Base-by-base conservation (phyloP, 2,888 invertebrate genomes). In the Cartodere bifasciata region DNA sequence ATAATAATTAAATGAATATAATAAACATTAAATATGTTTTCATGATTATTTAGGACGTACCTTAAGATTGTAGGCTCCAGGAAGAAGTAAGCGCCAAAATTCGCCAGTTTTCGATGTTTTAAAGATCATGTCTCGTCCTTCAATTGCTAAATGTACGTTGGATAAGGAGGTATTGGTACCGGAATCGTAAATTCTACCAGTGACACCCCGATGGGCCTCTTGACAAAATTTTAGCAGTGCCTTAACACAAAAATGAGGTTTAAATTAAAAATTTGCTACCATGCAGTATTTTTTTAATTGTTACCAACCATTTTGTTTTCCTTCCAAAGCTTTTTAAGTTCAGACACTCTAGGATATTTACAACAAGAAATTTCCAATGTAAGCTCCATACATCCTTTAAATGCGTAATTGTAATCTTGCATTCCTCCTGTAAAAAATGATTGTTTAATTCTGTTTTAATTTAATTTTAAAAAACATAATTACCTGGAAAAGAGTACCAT, bases 391-490 rank as follows among this genome's bases (percentile, higher is more conserved):
- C 72, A 72, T 4, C 75, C 75, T 40, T 67, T 68, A 51, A 62
- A 60, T 10, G 69, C 64, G 48, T 78, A 78, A 52, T 75, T 75
- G 52, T 72, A 77, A 52, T 78, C 77, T 51, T 75, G 75, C 75
- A 77, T 76, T 15, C 58, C 55, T 30, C 73, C 73, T 52, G 27
- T 14, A 43, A 42, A 5, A 28, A 28, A 32, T 13, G 4, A 5
- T n/a, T n/a, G n/a, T n/a, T n/a, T n/a, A n/a, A n/a, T n/a, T n/a
- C n/a, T 11, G 3, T 24, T 9, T n/a, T 23, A 23, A 10, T n/a
- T 23, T n/a, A 10, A 23, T 23, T n/a, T n/a, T n/a, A n/a, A n/a
- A n/a, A n/a, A n/a, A n/a, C n/a, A n/a, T n/a, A n/a, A 47, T 45
- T 50, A 68, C 72, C 72, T 37, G 58, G 59, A 21, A 73, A 55